Base-by-base conservation (phyloP, 2,888 invertebrate genomes). In the Stictocephala bisonia region DNA sequence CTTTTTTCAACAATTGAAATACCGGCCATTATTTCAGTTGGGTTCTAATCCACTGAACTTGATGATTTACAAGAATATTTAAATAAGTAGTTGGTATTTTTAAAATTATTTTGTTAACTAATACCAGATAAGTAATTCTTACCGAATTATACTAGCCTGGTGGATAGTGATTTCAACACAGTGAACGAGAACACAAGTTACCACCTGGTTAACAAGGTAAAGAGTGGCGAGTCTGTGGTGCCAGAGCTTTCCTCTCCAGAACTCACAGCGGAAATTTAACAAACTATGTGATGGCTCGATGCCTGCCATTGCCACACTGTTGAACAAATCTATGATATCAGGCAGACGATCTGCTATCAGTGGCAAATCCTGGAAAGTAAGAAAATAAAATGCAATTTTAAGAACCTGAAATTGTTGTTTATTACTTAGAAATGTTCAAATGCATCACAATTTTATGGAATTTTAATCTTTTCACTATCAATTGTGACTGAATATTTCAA, bases 151-250 rank as follows among this genome's bases (percentile, higher is more conserved):
- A 53, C 72, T 73, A 15, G 66, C 40, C 44, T 76, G 72, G 29
- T 76, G 72, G 18, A 66, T 31, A 13, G 69, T 31, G 18, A 51
- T 69, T 51, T 77, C 74, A 20, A 77, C 69, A 71, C 71, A 77
- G 44, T 77, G 75, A 7, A 75, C 72, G 7, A 79, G 29, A 1
- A 71, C 72, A 22, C 68, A 56, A 6, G 75, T 71, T 48, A 79
- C 75, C 2, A 77, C 77, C 51, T 77, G 78, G 56, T 74, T 76
- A 18, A 76, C 51, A 15, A 79, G 60, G 50, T 79, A 78, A n/a
- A 76, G 74, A 15, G 78, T 44, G 6, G 77, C 77, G 15, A 78
- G 64, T 29, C 79, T 69, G 24, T 77, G 76, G 41, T 75, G 69
- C 66, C 75, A 76, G 15, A 78, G 71, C n/a, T 72, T 51, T 24